phyloP scores from a whole-genome alignment of 2,113 vertebrate species.

The Corapipo altera region DNA sequence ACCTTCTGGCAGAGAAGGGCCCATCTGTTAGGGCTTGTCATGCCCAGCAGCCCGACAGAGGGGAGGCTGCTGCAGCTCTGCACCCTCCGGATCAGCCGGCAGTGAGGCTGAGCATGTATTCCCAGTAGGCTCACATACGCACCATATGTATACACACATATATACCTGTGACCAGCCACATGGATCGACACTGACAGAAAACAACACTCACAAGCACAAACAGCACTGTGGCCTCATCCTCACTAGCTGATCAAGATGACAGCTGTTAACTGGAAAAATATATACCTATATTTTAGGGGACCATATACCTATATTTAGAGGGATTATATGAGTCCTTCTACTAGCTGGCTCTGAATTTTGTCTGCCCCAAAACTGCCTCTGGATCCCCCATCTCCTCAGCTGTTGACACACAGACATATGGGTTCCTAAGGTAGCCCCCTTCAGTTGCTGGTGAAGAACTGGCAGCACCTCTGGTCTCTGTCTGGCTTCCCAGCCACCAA shows the following conservation, averaged over 20 bases:
- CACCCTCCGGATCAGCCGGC: fast-evolving
- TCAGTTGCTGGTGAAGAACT: background rate
- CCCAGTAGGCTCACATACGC: background rate
- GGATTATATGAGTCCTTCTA: background rate
- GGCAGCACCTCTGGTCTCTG: background rate
- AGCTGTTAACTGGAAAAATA: background rate
- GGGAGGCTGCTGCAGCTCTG: background rate
- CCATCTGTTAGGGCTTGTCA: background rate
- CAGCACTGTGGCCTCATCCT: background rate
- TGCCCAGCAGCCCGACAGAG: background rate
- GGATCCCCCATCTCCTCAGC: background rate
- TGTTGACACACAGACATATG: fast-evolving
- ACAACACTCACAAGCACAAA: background rate
- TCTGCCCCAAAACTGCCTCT: background rate
- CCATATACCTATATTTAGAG: background rate
- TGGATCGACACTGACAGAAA: background rate
- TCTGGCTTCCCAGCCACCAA: background rate
- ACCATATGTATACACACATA: fast-evolving
- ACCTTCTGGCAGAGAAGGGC: background rate
- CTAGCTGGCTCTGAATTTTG: background rate
- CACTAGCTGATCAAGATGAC: background rate
- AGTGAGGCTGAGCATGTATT: background rate
- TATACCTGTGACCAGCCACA: background rate
- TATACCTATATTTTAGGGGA: background rate
- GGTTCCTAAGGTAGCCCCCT: background rate